Percentiles rank a stretch among this genome's conserved stretches.
phyloP scores from a whole-genome alignment of 2,113 vertebrate genomes.

The Zosterops hypoxanthus region DNA sequence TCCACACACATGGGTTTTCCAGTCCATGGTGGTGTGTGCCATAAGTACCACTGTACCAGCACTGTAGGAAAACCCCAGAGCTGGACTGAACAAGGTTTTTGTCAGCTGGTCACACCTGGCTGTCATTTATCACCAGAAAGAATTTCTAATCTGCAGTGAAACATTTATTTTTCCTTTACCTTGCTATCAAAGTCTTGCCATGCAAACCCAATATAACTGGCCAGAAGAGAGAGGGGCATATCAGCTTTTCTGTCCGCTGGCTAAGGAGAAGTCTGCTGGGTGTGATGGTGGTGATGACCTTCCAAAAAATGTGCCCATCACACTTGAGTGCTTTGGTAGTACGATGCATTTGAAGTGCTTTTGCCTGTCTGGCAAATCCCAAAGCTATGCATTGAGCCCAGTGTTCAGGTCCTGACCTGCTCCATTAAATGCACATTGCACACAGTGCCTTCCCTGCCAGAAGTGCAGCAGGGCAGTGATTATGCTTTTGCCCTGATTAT shows the following conservation, averaged over 20 bases:
- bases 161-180: not conserved
- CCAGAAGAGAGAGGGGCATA: not conserved
- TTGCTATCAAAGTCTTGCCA: not conserved
- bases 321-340: not conserved
- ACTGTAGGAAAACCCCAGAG: rapidly evolving
- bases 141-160: not conserved
- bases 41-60: not conserved
- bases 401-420: not conserved
- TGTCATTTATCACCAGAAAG: not conserved
- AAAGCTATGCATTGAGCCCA: not conserved
- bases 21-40: rapidly evolving
- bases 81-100: not conserved
- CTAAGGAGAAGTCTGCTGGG: not conserved
- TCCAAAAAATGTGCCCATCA: not conserved
- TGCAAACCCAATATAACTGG: not conserved
- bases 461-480: not conserved
- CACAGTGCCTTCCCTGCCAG: not conserved
- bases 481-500: not conserved
- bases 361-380: not conserved
- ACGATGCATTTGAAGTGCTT: not conserved
- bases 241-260: not conserved
- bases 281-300: not conserved
- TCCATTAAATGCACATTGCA: not conserved
- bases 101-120: not conserved
- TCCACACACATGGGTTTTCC: rapidly evolving